Percentiles rank a stretch among this genome's conserved stretches.
phyloP scores from a whole-genome alignment of 2,888 invertebrate genomes.

The Schizotus pectinicornis region DNA sequence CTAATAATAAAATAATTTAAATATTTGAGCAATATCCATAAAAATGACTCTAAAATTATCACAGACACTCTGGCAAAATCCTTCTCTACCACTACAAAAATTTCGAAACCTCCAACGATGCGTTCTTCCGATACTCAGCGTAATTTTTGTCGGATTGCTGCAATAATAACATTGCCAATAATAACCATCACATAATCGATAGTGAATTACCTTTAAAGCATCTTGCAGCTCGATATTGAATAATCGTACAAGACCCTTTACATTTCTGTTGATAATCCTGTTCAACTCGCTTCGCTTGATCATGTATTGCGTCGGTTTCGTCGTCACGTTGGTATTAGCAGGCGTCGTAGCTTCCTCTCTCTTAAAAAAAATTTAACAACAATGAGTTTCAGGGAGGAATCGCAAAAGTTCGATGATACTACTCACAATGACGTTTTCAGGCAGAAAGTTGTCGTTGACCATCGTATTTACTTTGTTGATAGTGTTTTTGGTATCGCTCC shows the following conservation, averaged over 20 bases:
- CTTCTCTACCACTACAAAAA: conserved; percentile 43
- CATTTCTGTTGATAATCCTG: conserved; percentile 58
- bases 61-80: conserved; percentile 31
- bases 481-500: conserved; percentile 61
- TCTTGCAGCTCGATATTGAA: conserved; percentile 62
- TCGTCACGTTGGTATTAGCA: conserved; percentile 46
- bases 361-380: neutral
- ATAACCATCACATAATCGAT: neutral
- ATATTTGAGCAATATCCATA: conserved; percentile 13
- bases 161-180: conserved; percentile 34
- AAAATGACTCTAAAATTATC: conserved; percentile 25
- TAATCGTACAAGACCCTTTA: conserved; percentile 59
- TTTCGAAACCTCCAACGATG: conserved; percentile 52
- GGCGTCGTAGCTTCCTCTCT: conserved; percentile 35
- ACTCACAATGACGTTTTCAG: conserved; percentile 54
- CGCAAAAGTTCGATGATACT: neutral
- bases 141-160: conserved; percentile 50
- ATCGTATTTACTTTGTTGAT: conserved; percentile 56
- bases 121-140: conserved; percentile 49
- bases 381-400: neutral
- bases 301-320: conserved; percentile 54
- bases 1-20: conserved; percentile 1
- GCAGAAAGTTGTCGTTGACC: conserved; percentile 55
- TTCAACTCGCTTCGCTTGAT: conserved; percentile 57
- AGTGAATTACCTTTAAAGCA: conserved; percentile 58